phyloP scores from a whole-genome alignment of 2,113 vertebrate species.

The Cryptomyrus ogoouensis region DNA sequence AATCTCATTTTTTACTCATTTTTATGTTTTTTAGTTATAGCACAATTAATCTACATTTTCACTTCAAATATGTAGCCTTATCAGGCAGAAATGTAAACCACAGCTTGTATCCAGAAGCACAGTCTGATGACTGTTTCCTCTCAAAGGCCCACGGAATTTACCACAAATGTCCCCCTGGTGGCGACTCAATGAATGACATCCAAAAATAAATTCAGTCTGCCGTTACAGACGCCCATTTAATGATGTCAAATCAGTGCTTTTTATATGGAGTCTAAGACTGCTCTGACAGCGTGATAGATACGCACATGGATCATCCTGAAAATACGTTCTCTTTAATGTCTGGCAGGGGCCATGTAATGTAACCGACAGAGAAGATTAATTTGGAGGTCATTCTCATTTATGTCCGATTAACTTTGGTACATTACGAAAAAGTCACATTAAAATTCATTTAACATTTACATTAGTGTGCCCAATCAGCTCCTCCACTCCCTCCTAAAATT shows the following conservation, averaged over 20 bases:
- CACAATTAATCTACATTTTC: background rate
- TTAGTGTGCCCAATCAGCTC: slow-evolving; percentile 27
- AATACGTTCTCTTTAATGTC: background rate
- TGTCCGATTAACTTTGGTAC: background rate
- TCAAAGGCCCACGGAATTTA: background rate
- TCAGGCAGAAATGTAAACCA: background rate
- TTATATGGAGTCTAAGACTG: background rate
- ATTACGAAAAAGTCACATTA: slow-evolving; percentile 7
- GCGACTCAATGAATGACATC: slow-evolving; percentile 36
- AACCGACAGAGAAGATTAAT: slow-evolving; percentile 5
- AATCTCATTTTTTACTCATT: background rate
- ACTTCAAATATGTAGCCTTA: background rate
- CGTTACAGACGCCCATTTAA: background rate
- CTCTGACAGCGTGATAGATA: slow-evolving; percentile 1
- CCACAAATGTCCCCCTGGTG: slow-evolving; percentile 60
- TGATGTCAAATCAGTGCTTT: background rate
- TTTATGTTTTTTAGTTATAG: background rate
- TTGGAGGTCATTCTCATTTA: slow-evolving; percentile 13
- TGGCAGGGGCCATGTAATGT: background rate
- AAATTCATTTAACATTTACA: slow-evolving; percentile 9
- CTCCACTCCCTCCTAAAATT: slow-evolving; percentile 41
- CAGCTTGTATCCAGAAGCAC: background rate
- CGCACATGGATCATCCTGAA: background rate
- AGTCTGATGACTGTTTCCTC: background rate
- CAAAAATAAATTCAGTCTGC: background rate